Percentiles rank a stretch among this genome's conserved stretches.
Evolutionary conservation across 2,797 vertebrate genomes (phyloP).

Genomic region (Cygnus olor): DNA sequence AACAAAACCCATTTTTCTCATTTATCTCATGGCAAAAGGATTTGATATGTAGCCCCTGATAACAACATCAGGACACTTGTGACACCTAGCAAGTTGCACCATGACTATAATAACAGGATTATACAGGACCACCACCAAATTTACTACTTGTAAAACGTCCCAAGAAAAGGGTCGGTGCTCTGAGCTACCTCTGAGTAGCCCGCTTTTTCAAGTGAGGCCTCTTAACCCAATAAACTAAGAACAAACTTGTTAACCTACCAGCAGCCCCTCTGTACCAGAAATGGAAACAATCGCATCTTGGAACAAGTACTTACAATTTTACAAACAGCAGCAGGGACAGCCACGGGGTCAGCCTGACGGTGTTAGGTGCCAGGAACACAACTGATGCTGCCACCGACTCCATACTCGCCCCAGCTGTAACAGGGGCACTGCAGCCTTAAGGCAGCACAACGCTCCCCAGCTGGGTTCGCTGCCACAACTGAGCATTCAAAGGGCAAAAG

Average conservation of each 20-base stretch:
- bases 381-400: neutral
- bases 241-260: neutral
- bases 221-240: neutral
- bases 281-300: fast-evolving
- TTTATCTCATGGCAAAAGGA: neutral
- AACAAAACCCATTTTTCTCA: neutral
- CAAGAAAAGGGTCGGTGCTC: neutral
- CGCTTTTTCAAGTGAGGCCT: neutral
- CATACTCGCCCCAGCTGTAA: neutral
- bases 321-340: neutral
- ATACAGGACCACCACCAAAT: neutral
- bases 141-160: neutral
- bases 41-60: neutral
- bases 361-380: neutral
- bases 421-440: neutral
- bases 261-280: neutral
- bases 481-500: neutral
- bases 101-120: neutral
- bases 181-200: neutral
- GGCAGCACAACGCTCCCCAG: neutral
- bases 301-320: neutral
- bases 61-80: neutral
- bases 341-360: neutral
- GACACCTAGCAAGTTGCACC: neutral
- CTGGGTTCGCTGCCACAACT: neutral